These are phyloP conservation scores for Drosophila nigricruria DNA, from an alignment of 2,888 invertebrate genomes.

Conservation along the genomic window DNA sequence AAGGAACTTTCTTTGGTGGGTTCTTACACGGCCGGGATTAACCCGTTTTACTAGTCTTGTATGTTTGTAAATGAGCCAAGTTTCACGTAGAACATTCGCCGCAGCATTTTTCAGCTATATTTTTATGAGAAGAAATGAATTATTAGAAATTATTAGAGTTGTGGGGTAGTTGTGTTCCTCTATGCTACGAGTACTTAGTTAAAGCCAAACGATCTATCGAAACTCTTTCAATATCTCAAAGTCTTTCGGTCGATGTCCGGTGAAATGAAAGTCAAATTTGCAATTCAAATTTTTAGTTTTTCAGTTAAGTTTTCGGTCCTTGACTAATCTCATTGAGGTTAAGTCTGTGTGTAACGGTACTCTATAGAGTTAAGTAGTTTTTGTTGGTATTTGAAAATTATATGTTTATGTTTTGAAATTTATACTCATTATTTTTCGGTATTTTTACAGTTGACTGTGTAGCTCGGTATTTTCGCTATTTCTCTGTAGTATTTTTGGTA, in stretches of 20 bases:
- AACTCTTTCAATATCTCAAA: neutral
- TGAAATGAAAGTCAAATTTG: neutral
- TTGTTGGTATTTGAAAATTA: neutral
- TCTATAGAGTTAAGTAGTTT: constrained; percentile 8
- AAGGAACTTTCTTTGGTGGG: constrained; percentile 99
- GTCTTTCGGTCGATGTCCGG: neutral
- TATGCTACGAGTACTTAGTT: constrained; percentile 23
- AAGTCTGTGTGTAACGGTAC: constrained; percentile 3
- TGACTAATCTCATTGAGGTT: neutral
- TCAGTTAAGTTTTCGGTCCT: neutral
- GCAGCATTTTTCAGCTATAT: constrained; percentile 99
- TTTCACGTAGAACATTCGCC: constrained; percentile 99
- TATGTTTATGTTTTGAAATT: no score
- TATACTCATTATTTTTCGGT: no score
- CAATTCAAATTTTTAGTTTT: neutral
- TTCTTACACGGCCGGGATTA: constrained; percentile 97
- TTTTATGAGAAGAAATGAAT: constrained; percentile 84
- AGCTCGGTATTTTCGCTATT: neutral
- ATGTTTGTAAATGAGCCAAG: constrained; percentile 99
- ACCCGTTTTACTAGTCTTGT: constrained; percentile 99
- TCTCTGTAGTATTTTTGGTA: neutral
- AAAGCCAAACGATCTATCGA: constrained; percentile 4
- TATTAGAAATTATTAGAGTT: constrained; percentile 77
- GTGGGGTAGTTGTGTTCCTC: constrained; percentile 28
- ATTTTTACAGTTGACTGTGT: neutral